Base-by-base conservation (phyloP, 2,888 invertebrate genomes). In the Nomada fabriciana region DNA sequence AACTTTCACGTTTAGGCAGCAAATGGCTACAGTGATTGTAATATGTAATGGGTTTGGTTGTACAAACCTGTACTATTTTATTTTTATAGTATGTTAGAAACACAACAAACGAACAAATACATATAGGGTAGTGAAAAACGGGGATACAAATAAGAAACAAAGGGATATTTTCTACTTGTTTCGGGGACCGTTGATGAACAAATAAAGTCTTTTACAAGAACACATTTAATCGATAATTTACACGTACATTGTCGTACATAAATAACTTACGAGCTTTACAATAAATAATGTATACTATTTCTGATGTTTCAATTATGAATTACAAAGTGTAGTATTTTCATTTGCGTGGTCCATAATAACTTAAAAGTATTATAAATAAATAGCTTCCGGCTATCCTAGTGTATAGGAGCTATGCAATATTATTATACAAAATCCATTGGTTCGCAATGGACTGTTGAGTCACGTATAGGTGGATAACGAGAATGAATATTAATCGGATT, bases 81-180 rank as follows among this genome's bases (percentile, higher is more conserved):
- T 86, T 86, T 85, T 82, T 86, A 76, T 83, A 87, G 73, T 47
- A 55, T n/a, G 20, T 29, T 43, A 65, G 60, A 47, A 60, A 70
- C 25, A 42, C 69, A 55, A 59, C n/a, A 29, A 64, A 4, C 52
- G 78, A 83, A 83, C 80, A 86, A 85, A 79, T 82, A 55, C 83
- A 85, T 23, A 23, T 47, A 13, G 15, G 23, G 57, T 76, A 76
- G 75, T 76, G 59, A 68, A 67, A 68, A 72, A 47, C 43, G 67
- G 69, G 61, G 20, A 75, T 59, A 63, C 69, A 82, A 87, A 87
- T 87, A 87, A 86, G 86, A 60, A 47, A 80, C 52, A 77, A 68
- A 7, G 7, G 36, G 36, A 47, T 86, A 83, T 86, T 87, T 87
- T 85, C 78, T 82, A 86, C 63, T 69, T 52, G 29, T 43, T 3